Percentiles rank a stretch among this genome's conserved stretches.
Evolutionary conservation across 2,113 vertebrate species (phyloP).

Genomic region (Manacus vitellinus): DNA sequence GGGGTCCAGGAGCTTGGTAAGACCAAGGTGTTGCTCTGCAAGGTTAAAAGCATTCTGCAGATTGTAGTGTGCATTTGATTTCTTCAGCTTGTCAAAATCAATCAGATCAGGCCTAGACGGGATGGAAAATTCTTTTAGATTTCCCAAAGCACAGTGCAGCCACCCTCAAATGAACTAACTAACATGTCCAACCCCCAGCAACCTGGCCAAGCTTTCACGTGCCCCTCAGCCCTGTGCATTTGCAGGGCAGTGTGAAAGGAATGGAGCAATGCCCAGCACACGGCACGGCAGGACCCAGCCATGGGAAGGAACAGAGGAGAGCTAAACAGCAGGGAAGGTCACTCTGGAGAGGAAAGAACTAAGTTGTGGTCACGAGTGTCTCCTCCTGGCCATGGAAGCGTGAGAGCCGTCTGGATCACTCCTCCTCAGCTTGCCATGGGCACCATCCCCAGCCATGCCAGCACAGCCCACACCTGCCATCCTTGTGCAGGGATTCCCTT

Average conservation of each 20-base stretch:
- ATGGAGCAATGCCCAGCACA: background rate
- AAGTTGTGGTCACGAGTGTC: background rate
- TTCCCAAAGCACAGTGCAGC: background rate
- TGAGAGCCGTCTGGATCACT: background rate
- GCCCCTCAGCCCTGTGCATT: background rate
- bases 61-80: constrained; percentile 97
- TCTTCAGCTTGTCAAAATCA: constrained; percentile 97
- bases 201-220: background rate
- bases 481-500: background rate
- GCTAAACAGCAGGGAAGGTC: background rate
- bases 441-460: background rate
- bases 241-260: background rate
- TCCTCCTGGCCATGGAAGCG: accelerated
- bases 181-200: background rate
- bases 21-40: constrained; percentile 94
- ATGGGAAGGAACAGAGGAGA: background rate
- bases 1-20: constrained; percentile 93
- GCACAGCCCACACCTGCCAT: background rate
- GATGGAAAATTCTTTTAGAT: constrained; percentile 19
- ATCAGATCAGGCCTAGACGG: constrained; percentile 90
- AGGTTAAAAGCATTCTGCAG: constrained; percentile 97
- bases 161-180: background rate
- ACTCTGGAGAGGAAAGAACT: background rate
- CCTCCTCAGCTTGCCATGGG: background rate
- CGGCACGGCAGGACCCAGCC: background rate